phyloP scores from a whole-genome alignment of 2,113 vertebrate species.

The Gavia stellata region DNA sequence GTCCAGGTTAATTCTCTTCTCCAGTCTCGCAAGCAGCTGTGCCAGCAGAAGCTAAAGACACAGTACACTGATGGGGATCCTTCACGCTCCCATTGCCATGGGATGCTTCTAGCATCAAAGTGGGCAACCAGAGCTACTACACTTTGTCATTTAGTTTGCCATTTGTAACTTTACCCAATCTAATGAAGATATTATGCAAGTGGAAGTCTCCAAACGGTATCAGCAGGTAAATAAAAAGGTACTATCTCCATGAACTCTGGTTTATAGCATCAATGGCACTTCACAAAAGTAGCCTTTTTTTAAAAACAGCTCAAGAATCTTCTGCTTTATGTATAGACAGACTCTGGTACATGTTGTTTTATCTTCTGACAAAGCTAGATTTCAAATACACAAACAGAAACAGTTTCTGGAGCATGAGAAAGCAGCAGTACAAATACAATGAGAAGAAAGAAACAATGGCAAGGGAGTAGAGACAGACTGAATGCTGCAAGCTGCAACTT shows the following conservation, averaged over 20 bases:
- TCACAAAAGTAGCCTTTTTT: neutral
- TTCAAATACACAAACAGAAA: neutral
- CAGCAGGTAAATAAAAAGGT: neutral
- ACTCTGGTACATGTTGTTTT: neutral
- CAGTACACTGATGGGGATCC: neutral
- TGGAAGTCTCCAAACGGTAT: neutral
- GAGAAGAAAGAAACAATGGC: neutral
- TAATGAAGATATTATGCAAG: fast-evolving
- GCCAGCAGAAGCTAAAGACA: neutral
- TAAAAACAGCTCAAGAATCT: neutral
- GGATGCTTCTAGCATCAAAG: neutral
- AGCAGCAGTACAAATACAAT: neutral
- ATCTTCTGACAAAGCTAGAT: neutral
- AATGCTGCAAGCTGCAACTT: neutral
- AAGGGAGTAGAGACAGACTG: neutral
- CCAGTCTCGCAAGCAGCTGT: neutral
- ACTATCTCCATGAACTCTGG: neutral
- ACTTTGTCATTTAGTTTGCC: neutral
- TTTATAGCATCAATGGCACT: neutral
- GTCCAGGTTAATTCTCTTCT: neutral
- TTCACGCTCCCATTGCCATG: fast-evolving
- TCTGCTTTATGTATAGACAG: neutral
- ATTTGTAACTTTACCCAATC: neutral
- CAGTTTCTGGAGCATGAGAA: neutral
- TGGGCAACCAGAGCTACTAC: neutral